Base-by-base conservation (phyloP, 2,797 vertebrate species). In the Malurus splendens region DNA sequence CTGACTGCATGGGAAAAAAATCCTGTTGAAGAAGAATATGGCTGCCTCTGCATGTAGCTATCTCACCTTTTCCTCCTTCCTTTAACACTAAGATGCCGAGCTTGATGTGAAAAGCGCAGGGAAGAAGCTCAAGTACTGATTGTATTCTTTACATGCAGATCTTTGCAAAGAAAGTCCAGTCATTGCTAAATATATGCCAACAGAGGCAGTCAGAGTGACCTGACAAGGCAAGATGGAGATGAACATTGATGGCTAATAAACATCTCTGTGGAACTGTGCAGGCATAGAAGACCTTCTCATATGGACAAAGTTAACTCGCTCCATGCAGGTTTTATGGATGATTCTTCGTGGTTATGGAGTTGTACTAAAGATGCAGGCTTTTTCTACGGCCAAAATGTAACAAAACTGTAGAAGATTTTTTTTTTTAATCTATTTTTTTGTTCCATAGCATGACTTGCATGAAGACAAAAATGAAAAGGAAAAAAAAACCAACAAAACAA, bases 361-460 rank as follows among this genome's bases (percentile, higher is more conserved):
- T 96, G 96, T 95, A 94, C 94, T 96, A 97, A 96, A 97, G 96
- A 97, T 97, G 97, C 97, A 97, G 96, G 97, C 96, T 97, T 97
- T 97, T 97, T 94, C 97, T 97, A 97, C 97, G 96, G 97, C 97
- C 97, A 97, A 97, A 97, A 97, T 96, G 96, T 97, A 97, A 97
- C 96, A 94, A 97, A 94, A 97, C 96, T 96, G 95, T 97, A 97
- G 96, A 97, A 94, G 95, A 97, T 93, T 98, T 95, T 87, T 98
- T 98, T 98, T 96, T 55, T 66, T 10, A 86, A 78, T 66, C 76
- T 96, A 87, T 80, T 96, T 75, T 95, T 94, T 96, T 92, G 96
- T 98, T 98, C 97, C 97, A 98, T 98, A 97, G 98, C 98, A 99
- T 99, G 99, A 98, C 97, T 97, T 99, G 99, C 98, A 99, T 99